phyloP scores from a whole-genome alignment of 2,113 vertebrate genomes.

The Urocynchramus pylzowi region DNA sequence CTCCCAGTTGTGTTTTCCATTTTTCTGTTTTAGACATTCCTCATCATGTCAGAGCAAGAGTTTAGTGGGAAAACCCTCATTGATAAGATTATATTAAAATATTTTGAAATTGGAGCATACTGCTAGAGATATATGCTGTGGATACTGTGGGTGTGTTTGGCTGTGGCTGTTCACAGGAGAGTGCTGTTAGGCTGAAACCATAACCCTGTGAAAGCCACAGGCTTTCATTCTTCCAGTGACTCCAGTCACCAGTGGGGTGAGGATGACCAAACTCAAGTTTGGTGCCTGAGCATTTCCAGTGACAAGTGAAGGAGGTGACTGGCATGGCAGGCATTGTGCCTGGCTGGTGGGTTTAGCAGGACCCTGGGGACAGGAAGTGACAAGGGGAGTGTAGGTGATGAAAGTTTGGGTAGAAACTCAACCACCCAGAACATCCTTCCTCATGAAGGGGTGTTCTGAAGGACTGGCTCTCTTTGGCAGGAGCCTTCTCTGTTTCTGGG shows the following conservation, averaged over 20 bases:
- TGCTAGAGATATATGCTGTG: background rate
- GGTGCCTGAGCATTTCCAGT: fast-evolving
- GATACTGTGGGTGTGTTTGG: background rate
- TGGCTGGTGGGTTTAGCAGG: background rate
- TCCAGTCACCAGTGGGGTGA: background rate
- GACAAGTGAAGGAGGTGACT: background rate
- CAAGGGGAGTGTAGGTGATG: background rate
- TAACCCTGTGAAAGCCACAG: background rate
- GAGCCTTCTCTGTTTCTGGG: background rate
- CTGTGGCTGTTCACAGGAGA: background rate
- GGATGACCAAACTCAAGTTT: background rate
- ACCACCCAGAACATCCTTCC: background rate
- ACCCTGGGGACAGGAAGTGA: background rate
- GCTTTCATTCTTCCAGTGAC: background rate
- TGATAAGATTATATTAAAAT: background rate
- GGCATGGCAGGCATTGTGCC: background rate
- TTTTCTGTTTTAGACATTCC: background rate
- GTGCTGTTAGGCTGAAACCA: background rate
- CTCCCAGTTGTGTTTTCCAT: background rate
- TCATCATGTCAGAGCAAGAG: background rate
- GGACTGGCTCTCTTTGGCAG: background rate
- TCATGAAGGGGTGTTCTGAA: background rate
- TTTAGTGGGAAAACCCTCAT: background rate
- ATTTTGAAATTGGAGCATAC: background rate
- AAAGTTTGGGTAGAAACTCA: background rate